Evolutionary conservation across 2,888 invertebrate species (phyloP), one percentile per base, ranked within the genome.

Genomic region (Macaria liturata): DNA sequence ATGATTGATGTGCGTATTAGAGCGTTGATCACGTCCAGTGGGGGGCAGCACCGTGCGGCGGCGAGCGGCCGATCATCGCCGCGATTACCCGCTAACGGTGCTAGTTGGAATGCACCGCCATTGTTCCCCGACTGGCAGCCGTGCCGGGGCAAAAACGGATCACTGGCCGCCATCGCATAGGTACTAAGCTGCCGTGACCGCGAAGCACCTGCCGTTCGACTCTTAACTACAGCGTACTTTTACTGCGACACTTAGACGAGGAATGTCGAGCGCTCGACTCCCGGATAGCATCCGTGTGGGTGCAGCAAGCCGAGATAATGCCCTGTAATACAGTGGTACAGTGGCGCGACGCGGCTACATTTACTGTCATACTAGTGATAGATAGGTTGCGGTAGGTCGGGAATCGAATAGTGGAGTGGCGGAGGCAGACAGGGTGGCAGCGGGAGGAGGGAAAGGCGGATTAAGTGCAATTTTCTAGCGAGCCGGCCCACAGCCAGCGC

Each of bases 81-180:
- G 68, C 81, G 80, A 86, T 84, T 81, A 84, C 79, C 76, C 75
- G 74, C 69, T 89, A 88, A 89, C 90, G 89, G 89, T 86, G 86
- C 74, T 77, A 75, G 77, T 72, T 75, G 89, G 90, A 87, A 88
- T 89, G 90, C 74, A 76, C 78, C 81, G 81, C 83, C 86, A 88
- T 89, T 89, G 88, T 89, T 88, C 80, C 78, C 76, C 42, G 42
- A 9, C n/a, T n/a, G 72, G 70, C 70, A 34, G 34, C 53, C 53
- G 53, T 70, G 71, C 66, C 64, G 68, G 68, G 74, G 83, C 82
- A 88, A 86, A 88, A 88, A 86, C 82, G 73, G 80, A 81, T 71
- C 82, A 77, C 73, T 73, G 74, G 74, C 73, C 73, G 72, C 70
- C 78, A 72, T 68, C 78, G 81, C 81, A 84, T 83, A n/a, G n/a